Base-by-base conservation (phyloP, 1,140 invertebrate species). In the Sarcophaga bullata region DNA sequence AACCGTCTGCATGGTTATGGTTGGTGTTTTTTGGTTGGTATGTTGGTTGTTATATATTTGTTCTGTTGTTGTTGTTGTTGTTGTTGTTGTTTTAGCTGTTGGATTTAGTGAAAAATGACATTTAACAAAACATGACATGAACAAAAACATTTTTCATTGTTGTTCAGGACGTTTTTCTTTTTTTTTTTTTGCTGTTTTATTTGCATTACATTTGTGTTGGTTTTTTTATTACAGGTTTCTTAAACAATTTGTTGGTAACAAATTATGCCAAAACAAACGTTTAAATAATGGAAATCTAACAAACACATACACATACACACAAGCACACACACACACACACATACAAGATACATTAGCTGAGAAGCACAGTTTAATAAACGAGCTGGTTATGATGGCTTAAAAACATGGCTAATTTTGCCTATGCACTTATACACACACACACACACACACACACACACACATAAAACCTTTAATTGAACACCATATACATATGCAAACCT, bases 101-200 rank as follows among this genome's bases (percentile, higher is more conserved):
- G 54, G 54, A 37, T 37, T 62, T 62, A 62, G 54, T 62, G 54
- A n/a, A 62, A 62, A 62, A 68, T 68, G n/a, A 68, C n/a, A 17
- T 68, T 68, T 68, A 19, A 68, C 62, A 68, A 68, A 68, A 68
- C 62, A 68, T 68, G 62, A 68, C 62, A 19, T 68, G 62, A 68
- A 68, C 62, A 68, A 68, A 68, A 68, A 68, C 62, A 19, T 68
- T 68, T 68, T 68, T 68, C 17, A 68, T 17, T 68, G 17, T 52
- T 52, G 8, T 10, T n/a, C n/a, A n/a, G n/a, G n/a, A 52, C 25
- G 25, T 1, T 68, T 68, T 0, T 0, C 19, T 68, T 68, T n/a
- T 19, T 19, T 68, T 68, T 58, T 58, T 58, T 3, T 58, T 58
- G n/a, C n/a, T 58, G 1, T 10, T 13, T 9, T 17, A 7, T 68